phyloP scores from a whole-genome alignment of 2,888 invertebrate species.

The Pollenia angustigena region DNA sequence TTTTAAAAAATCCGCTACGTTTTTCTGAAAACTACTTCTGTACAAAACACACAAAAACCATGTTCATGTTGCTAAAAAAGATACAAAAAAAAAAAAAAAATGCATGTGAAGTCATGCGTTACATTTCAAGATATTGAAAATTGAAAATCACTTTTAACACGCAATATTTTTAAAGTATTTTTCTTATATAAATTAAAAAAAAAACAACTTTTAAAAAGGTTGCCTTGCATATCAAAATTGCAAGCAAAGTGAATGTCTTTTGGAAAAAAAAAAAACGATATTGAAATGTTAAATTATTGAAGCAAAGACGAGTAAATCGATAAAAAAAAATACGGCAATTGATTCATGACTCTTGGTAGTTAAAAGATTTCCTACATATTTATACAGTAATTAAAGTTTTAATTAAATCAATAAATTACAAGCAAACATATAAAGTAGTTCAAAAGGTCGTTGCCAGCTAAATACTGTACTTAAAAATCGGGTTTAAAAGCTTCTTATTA shows the following conservation, averaged over 20 bases:
- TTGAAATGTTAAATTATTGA: slow-evolving; percentile 49
- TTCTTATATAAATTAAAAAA: neutral
- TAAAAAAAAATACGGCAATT: slow-evolving; percentile 6
- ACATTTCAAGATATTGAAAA: slow-evolving; percentile 69
- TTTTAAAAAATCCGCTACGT: slow-evolving; percentile 57
- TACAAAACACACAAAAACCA: slow-evolving; percentile 17
- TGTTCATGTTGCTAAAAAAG: slow-evolving; percentile 52
- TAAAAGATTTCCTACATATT: slow-evolving; percentile 1
- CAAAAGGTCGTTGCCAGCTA: no score
- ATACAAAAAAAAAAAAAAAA: slow-evolving; percentile 38
- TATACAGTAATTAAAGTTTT: neutral
- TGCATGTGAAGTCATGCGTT: slow-evolving; percentile 70
- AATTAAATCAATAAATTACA: neutral
- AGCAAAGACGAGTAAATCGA: slow-evolving; percentile 31
- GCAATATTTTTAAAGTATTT: slow-evolving; percentile 58
- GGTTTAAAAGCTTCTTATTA: no score
- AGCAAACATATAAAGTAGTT: no score
- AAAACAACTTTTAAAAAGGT: slow-evolving; percentile 49
- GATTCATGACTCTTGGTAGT: neutral
- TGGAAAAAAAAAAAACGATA: slow-evolving; percentile 12
- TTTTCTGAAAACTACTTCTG: slow-evolving; percentile 33
- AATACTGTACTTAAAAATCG: no score
- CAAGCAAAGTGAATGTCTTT: slow-evolving; percentile 67
- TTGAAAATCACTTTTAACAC: slow-evolving; percentile 72
- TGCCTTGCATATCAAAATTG: slow-evolving; percentile 57